Conservation (phyloP, 92 coral and sea anemone species). For the Palythoa heliodiscus region DNA sequence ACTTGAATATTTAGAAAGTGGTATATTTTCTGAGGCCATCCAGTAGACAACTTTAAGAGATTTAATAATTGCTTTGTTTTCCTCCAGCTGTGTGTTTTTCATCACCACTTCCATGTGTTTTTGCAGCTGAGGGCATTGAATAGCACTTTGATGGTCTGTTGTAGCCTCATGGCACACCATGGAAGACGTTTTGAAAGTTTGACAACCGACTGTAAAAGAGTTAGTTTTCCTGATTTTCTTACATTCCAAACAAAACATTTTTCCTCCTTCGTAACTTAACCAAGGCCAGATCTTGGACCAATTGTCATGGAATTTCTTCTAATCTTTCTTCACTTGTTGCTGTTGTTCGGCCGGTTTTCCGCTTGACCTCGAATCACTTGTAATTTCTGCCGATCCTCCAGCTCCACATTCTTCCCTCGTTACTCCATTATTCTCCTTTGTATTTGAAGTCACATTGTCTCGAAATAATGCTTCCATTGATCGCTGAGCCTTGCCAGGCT, state of each 20-base stretch:
- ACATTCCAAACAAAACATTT: slow-evolving; percentile 49
- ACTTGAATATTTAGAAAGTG: slow-evolving; percentile 19
- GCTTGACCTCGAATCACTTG: neutral
- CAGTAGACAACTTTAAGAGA: slow-evolving; percentile 58
- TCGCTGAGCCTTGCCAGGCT: neutral
- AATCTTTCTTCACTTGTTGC: neutral
- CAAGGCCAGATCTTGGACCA: slow-evolving; percentile 59
- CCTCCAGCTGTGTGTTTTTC: slow-evolving; percentile 28
- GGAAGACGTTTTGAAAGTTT: neutral
- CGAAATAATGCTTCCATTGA: neutral
- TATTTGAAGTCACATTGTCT: neutral
- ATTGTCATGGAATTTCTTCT: slow-evolving; percentile 26
- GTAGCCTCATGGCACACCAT: neutral
- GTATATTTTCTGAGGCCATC: slow-evolving; percentile 48
- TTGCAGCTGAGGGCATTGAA: slow-evolving; percentile 16
- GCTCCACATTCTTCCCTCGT: neutral
- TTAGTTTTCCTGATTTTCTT: slow-evolving; percentile 28
- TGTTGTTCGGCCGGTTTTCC: neutral
- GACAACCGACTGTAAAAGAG: neutral
- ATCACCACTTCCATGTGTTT: slow-evolving; percentile 25
- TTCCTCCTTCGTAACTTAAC: slow-evolving; percentile 39
- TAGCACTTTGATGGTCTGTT: neutral
- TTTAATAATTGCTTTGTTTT: slow-evolving; percentile 44
- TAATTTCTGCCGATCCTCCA: neutral
- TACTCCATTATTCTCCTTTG: neutral